phyloP scores from a whole-genome alignment of 2,797 vertebrate species.

The Danio jaintianensis region DNA sequence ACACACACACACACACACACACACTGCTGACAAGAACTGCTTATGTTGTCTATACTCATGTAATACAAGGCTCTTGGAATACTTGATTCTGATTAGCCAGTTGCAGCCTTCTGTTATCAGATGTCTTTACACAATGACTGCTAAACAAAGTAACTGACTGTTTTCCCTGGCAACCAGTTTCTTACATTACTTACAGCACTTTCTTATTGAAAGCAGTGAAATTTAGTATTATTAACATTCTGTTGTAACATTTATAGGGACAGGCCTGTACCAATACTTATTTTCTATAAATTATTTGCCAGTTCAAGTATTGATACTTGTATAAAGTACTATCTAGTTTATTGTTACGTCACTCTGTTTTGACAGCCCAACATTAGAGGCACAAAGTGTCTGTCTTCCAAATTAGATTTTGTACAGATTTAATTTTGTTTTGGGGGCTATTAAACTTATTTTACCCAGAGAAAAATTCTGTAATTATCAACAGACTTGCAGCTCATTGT shows the following conservation, averaged over 20 bases:
- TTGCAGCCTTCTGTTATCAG: background rate
- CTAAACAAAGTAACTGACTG: conserved; percentile 6
- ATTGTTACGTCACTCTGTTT: no score
- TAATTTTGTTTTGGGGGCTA: no score
- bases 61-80: conserved; percentile 6
- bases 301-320: background rate
- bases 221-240: background rate
- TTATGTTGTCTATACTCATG: conserved; percentile 14
- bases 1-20: conserved; percentile 28
- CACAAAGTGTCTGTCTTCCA: no score
- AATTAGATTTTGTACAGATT: no score
- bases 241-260: background rate
- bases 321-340: no score
- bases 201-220: background rate
- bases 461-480: no score
- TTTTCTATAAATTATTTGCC: background rate
- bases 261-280: background rate
- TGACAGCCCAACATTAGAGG: no score
- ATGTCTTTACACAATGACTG: background rate
- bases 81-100: conserved; percentile 10
- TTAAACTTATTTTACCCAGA: no score
- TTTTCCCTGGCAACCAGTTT: background rate
- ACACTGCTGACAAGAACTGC: background rate
- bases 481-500: no score
- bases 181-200: background rate